Base-by-base conservation (phyloP, 2,797 vertebrate genomes). In the Erithacus rubecula region DNA sequence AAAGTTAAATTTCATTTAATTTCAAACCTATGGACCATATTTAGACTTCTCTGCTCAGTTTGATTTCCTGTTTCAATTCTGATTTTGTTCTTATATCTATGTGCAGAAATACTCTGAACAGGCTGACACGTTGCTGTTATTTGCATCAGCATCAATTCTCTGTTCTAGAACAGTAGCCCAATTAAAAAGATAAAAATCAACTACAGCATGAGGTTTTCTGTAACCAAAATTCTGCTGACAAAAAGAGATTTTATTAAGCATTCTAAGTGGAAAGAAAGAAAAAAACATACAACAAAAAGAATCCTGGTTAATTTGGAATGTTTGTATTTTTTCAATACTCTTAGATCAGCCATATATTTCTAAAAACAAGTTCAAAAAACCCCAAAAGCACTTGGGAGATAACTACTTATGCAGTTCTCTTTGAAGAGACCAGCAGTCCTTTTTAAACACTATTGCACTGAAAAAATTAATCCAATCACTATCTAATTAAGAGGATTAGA, bases 401-500 rank as follows among this genome's bases (percentile, higher is more conserved):
- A 83, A 81, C 79, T 86, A 26, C 49, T 77, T 74, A 65, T 0
- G 32, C 53, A 55, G 56, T 49, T 93, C 59, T 51, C 90, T 91
- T 93, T 55, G 55, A 95, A 94, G 83, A 86, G 51, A 78, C 32
- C 34, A 91, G 83, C 36, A 76, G 46, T 53, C 88, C 32, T 89
- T 93, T 91, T 83, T 75, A 75, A 93, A 91, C 52, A 49, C 11
- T 79, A 72, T 23, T 67, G 77, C 85, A 90, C 55, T 55, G 74
- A 71, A 96, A 94, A 83, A 90, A 93, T 82, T 93, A 95, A 95
- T 90, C 93, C 83, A 91, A 79, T 93, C 80, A 86, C 74, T 81
- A 93, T 74, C 90, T 95, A 92, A 96, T 96, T 95, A 94, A 94
- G 74, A 89, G 86, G 67, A 94, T 95, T 95, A 96, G 56, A 82